phyloP scores from a whole-genome alignment of 2,888 invertebrate genomes.

The Camponotus fellah region DNA sequence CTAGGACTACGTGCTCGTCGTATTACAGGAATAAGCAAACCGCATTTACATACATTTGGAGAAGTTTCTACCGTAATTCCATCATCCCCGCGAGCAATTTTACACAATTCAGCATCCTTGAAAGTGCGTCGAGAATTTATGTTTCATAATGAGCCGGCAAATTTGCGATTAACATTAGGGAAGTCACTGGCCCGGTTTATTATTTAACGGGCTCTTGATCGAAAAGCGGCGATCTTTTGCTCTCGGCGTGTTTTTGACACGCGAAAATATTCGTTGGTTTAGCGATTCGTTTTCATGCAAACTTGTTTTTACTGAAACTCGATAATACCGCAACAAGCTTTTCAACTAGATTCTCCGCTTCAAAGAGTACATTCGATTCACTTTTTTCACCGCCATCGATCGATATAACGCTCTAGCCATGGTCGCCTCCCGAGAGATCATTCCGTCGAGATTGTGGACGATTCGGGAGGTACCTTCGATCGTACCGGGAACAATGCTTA shows the following conservation, averaged over 20 bases:
- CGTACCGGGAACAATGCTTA: constrained; percentile 69
- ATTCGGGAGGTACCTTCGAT: constrained; percentile 66
- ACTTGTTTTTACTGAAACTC: constrained; percentile 39
- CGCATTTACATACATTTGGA: constrained; percentile 73
- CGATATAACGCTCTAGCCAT: constrained; percentile 14
- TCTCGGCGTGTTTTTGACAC: constrained; percentile 16
- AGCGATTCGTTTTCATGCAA: constrained; percentile 43
- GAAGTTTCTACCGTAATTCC: constrained; percentile 51
- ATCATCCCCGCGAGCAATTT: constrained; percentile 28
- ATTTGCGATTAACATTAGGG: constrained; percentile 32
- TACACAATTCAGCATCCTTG: constrained; percentile 50
- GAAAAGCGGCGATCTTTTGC: constrained; percentile 23
- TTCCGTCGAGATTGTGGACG: constrained; percentile 56
- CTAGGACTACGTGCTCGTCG: constrained; percentile 64
- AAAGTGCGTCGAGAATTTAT: constrained; percentile 43
- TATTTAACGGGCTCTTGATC: not conserved
- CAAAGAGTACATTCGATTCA: constrained; percentile 52
- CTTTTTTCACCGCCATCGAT: constrained; percentile 48
- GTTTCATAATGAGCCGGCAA: constrained; percentile 34
- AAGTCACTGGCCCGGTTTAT: constrained; percentile 14
- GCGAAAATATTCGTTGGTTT: constrained; percentile 31
- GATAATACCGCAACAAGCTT: constrained; percentile 55
- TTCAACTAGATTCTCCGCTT: constrained; percentile 47
- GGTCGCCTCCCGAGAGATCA: constrained; percentile 45
- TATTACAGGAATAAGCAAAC: constrained; percentile 76